phyloP scores from a whole-genome alignment of 2,113 vertebrate species.

The Cavia aperea region DNA sequence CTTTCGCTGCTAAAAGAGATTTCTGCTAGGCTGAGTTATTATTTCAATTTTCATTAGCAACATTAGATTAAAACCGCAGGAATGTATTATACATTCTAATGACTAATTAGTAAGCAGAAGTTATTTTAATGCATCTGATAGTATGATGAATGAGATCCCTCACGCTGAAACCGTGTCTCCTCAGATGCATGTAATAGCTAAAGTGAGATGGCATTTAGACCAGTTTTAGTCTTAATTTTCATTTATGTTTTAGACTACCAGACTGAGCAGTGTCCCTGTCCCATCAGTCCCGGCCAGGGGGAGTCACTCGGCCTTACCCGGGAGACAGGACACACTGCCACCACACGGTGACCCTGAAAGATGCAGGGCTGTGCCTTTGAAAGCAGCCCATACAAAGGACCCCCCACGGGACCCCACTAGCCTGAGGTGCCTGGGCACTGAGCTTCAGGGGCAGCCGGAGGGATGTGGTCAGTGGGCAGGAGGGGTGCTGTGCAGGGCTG shows the following conservation, averaged over 20 bases:
- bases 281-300: too few relatives aligned
- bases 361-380: too few relatives aligned
- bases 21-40: neutral
- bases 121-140: neutral
- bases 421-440: too few relatives aligned
- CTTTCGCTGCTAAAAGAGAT: neutral
- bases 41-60: neutral
- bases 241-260: neutral
- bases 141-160: neutral
- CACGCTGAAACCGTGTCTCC: neutral
- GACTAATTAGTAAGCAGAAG: neutral
- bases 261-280: accelerated
- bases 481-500: too few relatives aligned
- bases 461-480: neutral
- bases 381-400: neutral
- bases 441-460: neutral
- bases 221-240: neutral
- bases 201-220: accelerated
- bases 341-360: too few relatives aligned
- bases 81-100: neutral
- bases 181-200: neutral
- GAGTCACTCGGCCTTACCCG: neutral
- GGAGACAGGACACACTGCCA: neutral
- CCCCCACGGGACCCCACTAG: accelerated
- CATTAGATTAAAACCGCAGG: neutral